A percentile compares a stretch with the other conserved stretches of the same genome.
Conservation (phyloP, 2,113 vertebrate species). For the Toxostoma redivivum region DNA sequence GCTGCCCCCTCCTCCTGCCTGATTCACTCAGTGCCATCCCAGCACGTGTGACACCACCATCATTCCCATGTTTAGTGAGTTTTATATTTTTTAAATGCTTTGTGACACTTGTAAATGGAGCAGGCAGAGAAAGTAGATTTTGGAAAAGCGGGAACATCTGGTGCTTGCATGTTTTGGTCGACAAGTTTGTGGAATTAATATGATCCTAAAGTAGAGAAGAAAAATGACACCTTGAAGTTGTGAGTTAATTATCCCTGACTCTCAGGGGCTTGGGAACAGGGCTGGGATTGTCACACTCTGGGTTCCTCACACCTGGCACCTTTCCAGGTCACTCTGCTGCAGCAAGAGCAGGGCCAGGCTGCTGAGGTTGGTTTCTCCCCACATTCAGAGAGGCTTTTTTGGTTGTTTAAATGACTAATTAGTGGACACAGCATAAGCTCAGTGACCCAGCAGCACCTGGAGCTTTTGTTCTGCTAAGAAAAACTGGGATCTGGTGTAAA, state of each 20-base stretch:
- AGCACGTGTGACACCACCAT: not conserved
- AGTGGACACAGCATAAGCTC: not conserved
- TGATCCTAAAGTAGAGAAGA: not conserved
- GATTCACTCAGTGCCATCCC: not conserved
- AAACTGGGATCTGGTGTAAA: not conserved
- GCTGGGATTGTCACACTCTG: not conserved
- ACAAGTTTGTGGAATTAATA: not conserved
- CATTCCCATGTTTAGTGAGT: not conserved
- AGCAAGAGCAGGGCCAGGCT: not conserved
- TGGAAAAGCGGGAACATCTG: not conserved
- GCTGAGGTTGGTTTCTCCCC: not conserved
- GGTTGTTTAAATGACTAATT: rapidly evolving
- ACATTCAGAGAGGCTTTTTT: not conserved
- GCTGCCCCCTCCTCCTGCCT: not conserved
- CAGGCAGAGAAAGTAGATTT: not conserved
- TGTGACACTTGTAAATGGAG: constrained; percentile 28
- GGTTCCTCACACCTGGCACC: not conserved
- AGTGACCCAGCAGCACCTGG: not conserved
- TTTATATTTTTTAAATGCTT: not conserved
- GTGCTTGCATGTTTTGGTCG: not conserved
- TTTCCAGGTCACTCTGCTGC: not conserved
- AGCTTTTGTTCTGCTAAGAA: not conserved
- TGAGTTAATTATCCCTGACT: not conserved
- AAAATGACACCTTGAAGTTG: not conserved
- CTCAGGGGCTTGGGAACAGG: not conserved